These are phyloP conservation scores for Tapirus indicus DNA, from an alignment of 2,797 vertebrate genomes.

Conservation along the genomic window DNA sequence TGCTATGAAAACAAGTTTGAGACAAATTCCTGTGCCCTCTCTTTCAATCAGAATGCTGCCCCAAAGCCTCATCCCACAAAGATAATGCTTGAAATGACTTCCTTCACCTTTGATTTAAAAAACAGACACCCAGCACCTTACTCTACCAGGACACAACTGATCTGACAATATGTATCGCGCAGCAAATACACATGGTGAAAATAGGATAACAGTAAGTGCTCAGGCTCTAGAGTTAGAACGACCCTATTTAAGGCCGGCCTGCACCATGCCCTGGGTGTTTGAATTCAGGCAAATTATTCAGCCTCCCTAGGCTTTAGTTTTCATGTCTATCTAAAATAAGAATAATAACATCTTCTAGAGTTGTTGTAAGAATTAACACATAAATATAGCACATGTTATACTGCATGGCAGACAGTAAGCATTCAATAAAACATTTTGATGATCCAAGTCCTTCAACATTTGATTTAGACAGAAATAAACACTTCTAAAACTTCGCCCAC, in stretches of 20 bases:
- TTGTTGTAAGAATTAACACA: not conserved
- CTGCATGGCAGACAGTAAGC: not conserved
- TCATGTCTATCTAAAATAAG: not conserved
- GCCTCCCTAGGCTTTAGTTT: not conserved
- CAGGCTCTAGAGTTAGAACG: not conserved
- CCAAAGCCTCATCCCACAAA: not conserved
- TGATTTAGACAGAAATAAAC: conserved; percentile 49
- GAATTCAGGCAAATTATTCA: not conserved
- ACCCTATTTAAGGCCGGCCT: not conserved
- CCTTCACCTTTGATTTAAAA: conserved; percentile 37
- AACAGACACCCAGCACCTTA: not conserved
- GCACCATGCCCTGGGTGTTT: not conserved
- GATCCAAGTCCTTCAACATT: conserved; percentile 3
- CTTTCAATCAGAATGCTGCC: not conserved
- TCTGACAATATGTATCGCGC: not conserved
- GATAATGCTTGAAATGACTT: conserved; percentile 21
- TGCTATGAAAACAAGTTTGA: not conserved
- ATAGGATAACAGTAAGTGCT: not conserved
- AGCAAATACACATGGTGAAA: not conserved
- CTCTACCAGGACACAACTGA: not conserved
- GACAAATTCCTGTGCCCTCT: not conserved
- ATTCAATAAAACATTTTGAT: conserved; percentile 31
- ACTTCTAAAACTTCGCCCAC: conserved; percentile 2
- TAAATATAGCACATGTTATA: not conserved
- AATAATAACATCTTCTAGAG: not conserved